These are phyloP conservation scores for Ranitomeya imitator DNA, from an alignment of 2,113 vertebrate species.

Conservation along the genomic window DNA sequence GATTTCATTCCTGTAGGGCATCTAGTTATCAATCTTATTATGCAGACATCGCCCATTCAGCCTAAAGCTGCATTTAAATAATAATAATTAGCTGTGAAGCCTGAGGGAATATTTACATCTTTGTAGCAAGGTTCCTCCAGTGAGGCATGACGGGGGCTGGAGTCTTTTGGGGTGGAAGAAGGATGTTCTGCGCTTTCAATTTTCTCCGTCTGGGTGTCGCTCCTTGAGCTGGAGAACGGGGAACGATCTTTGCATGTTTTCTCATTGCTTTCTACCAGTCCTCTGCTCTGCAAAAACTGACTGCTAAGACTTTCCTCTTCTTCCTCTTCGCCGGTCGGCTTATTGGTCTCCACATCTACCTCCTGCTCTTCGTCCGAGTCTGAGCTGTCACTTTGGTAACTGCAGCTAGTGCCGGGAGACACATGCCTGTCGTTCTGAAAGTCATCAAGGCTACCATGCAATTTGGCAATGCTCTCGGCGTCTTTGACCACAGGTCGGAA, in stretches of 20 bases:
- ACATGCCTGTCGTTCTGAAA: conserved; percentile 72
- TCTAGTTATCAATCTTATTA: conserved; percentile 74
- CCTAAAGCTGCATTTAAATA: conserved; percentile 78
- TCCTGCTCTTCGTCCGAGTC: conserved; percentile 84
- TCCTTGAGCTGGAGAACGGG: conserved; percentile 67
- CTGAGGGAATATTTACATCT: conserved; percentile 91
- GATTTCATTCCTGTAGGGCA: conserved; percentile 82
- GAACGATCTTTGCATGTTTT: conserved; percentile 73
- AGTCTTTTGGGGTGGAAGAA: conserved; percentile 70
- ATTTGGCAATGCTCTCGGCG: conserved; percentile 87
- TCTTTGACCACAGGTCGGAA: conserved; percentile 92
- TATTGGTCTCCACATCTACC: conserved; percentile 91
- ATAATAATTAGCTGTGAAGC: conserved; percentile 80
- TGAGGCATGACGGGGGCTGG: conserved; percentile 75
- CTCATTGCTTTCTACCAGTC: conserved; percentile 69
- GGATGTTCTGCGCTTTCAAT: conserved; percentile 66
- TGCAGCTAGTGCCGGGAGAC: conserved; percentile 86
- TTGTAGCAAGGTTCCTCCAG: conserved; percentile 89
- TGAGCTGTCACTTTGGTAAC: conserved; percentile 87
- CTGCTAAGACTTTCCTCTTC: conserved; percentile 62
- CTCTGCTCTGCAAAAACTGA: conserved; percentile 71
- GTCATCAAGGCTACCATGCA: conserved; percentile 77
- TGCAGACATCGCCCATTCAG: conserved; percentile 77
- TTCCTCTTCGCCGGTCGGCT: conserved; percentile 85
- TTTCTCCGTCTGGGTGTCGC: conserved; percentile 76